These are phyloP conservation scores for Mythimna lalbum DNA, from an alignment of 2,888 invertebrate genomes.

Conservation along the genomic window DNA sequence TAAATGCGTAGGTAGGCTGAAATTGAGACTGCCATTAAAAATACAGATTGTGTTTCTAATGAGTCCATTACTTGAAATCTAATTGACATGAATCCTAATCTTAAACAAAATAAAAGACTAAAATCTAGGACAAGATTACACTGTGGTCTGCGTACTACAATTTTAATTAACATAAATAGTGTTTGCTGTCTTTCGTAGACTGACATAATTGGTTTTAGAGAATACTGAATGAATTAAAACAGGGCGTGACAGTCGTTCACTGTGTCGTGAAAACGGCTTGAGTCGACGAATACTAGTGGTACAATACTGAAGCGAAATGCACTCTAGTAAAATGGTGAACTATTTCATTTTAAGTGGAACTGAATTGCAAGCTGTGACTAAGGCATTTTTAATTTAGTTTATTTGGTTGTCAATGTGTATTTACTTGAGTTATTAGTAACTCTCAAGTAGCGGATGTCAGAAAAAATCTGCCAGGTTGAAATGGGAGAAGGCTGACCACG, in stretches of 20 bases:
- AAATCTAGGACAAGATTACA: conserved; percentile 10
- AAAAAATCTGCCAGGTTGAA: too few relatives aligned
- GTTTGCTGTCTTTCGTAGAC: conserved; percentile 29
- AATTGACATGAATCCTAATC: conserved; percentile 6
- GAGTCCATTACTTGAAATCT: conserved; percentile 1
- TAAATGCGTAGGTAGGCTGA: too few relatives aligned
- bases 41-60: not conserved
- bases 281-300: conserved; percentile 8
- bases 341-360: conserved; percentile 13
- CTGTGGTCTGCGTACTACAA: conserved; percentile 17
- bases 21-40: too few relatives aligned
- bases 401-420: not conserved
- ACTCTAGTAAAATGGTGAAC: not conserved
- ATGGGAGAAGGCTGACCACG: too few relatives aligned
- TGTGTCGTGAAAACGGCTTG: conserved; percentile 16
- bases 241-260: conserved; percentile 20
- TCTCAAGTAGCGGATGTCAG: too few relatives aligned
- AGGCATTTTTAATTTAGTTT: not conserved
- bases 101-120: conserved; percentile 3
- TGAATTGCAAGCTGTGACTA: not conserved
- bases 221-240: conserved; percentile 47
- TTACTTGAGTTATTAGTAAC: too few relatives aligned
- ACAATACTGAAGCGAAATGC: not conserved
- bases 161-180: conserved; percentile 53
- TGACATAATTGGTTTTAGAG: conserved; percentile 41